Evolutionary conservation across 92 coral and sea anemone species (phyloP), one percentile per base, ranked within the genome.

Genomic region (Micromussa lordhowensis): DNA sequence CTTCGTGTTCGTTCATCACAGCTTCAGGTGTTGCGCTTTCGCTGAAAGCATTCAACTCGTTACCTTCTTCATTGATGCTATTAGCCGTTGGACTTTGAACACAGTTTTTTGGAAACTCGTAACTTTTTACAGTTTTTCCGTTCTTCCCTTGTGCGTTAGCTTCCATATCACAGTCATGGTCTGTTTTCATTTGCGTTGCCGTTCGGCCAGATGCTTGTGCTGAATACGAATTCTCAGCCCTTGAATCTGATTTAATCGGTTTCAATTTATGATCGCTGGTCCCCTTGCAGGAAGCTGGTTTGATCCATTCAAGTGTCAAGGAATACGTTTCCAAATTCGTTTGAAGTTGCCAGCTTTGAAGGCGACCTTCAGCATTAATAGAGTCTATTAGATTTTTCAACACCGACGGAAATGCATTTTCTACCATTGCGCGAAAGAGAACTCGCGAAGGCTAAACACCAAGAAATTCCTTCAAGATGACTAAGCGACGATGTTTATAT

Each of bases 241-340:
- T 28, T n/a, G 51, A 73, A 73, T 21, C 77, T 73, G 77, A 36
- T 36, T 38, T 22, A 14, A 32, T 1, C 4, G 76, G 24, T 30
- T 32, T 44, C 12, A 44, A 44, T 44, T 44, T 38, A 22, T 79
- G 29, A 24, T 59, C 83, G 19, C 13, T 8, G 29, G 0, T 80
- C 22, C 51, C 51, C 11, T 34, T 36, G 53, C 71, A 58, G 68
- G 21, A 31, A 80, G 53, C 19, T 44, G 51, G 0, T 30, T 44
- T 82, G 30, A 59, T 36, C 85, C 85, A 82, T 68, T 82, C 85
- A 44, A 82, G 53, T 29, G 76, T 66, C 14, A 82, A 34, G 11
- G 38, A 82, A 29, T 66, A 68, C 35, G n/a, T 34, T 66, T 68
- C 85, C 58, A 68, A 26, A 40, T 59, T 82, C 16, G 75, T 40